phyloP scores from a whole-genome alignment of 1,140 invertebrate species.

The Steinernema khuongi region DNA sequence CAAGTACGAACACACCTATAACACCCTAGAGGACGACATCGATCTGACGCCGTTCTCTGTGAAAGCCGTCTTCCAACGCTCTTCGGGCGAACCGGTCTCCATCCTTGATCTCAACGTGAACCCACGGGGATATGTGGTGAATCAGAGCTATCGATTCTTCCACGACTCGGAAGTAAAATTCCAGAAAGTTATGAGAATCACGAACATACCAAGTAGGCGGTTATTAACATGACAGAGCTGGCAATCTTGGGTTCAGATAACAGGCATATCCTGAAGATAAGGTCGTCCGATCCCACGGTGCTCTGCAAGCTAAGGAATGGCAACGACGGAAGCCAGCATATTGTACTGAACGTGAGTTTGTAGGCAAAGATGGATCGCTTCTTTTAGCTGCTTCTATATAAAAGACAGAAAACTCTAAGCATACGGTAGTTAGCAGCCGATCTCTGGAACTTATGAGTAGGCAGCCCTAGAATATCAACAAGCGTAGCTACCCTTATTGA shows the following conservation, averaged over 20 bases:
- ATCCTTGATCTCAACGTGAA: conserved; percentile 43
- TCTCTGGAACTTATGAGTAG: no score
- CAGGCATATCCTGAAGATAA: conserved; percentile 25
- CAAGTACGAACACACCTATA: conserved; percentile 35
- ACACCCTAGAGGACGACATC: conserved; percentile 13
- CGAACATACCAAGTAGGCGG: conserved; percentile 30
- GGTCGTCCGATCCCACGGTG: conserved; percentile 42
- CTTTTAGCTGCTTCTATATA: no score
- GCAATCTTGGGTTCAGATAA: conserved; percentile 31
- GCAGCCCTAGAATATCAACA: no score
- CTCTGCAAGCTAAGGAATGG: conserved; percentile 28
- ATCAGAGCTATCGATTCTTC: conserved; percentile 35
- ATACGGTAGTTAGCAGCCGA: no score
- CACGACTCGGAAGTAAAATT: conserved; percentile 40
- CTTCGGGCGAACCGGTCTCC: conserved; percentile 35
- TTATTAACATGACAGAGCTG: background rate
- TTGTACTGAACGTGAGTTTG: conserved; percentile 29
- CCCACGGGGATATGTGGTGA: conserved; percentile 20
- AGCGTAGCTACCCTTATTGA: no score
- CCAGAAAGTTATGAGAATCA: conserved; percentile 26
- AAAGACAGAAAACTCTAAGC: no score
- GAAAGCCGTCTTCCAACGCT: conserved; percentile 35
- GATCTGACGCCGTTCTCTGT: conserved; percentile 27
- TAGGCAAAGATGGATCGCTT: no score
- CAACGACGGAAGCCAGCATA: conserved; percentile 29